Base-by-base conservation (phyloP, 2,797 vertebrate genomes). In the Poecilia picta region DNA sequence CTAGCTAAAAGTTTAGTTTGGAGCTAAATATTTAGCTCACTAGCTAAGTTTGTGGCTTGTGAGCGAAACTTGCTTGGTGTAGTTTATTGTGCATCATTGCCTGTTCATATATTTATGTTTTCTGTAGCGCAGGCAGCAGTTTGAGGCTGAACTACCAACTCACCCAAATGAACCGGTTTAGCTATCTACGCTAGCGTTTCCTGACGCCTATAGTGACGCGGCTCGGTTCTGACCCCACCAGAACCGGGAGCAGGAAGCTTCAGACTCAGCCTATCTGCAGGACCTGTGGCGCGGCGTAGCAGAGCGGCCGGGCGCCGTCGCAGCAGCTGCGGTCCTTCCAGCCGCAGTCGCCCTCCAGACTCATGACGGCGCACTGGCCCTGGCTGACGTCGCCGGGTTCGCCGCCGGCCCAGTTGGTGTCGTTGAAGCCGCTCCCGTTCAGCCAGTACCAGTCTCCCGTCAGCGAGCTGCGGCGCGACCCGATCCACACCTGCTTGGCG, bases 391-490 rank as follows among this genome's bases (percentile, higher is more conserved):
- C 0, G 0, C 85, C 82, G 0, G 95, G 95, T 59, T 96, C 84
- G 0, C 66, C 81, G 0, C 11, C 0, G 0, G 1, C 85, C 96
- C 95, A 96, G 83, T 88, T 79, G 55, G 89, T 86, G 25, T 70
- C 10, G 0, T 0, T 1, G 18, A 92, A 55, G 0, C 5, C 0
- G 0, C 8, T 5, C 0, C 1, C 0, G 31, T 23, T 86, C 2
- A 92, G 46, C 95, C 95, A 95, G 92, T 95, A 95, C 94, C 94
- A 96, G 2, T 88, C 31, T 0, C 88, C 91, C 0, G 71, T 89
- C 53, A 57, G 18, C 2, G 94, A 85, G 81, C 85, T 89, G 0
- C 90, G 91, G 0, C 95, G 91, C 86, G 95, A 75, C 45, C 94
- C 92, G 18, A 96, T 92, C 96, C 96, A 96, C 8, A 79, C 85